Evolutionary conservation across 2,888 invertebrate genomes (phyloP).

Genomic region (Thymelicus acteon): DNA sequence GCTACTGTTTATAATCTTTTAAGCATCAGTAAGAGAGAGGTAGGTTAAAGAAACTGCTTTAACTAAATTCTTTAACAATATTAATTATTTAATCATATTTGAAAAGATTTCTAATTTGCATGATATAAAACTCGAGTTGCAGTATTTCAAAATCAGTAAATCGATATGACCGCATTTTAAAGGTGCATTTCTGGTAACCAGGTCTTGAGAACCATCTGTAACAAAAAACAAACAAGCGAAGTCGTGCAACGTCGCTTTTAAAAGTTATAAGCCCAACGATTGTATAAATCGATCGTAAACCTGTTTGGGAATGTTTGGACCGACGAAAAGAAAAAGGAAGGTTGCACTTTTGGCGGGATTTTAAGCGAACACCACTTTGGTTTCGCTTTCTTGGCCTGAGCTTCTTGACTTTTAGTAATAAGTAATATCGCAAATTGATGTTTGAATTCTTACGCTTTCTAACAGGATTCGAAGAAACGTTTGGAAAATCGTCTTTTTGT

Average conservation of each 20-base stretch:
- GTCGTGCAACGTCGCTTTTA: constrained; percentile 11
- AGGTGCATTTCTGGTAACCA: neutral
- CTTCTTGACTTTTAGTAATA: neutral
- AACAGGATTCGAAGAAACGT: neutral
- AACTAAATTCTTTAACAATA: too few relatives aligned
- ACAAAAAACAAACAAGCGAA: constrained; percentile 16
- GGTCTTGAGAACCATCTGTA: constrained; percentile 15
- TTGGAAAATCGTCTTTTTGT: neutral
- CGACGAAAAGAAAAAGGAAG: constrained; percentile 20
- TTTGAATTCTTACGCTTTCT: too few relatives aligned
- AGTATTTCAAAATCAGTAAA: neutral
- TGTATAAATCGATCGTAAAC: constrained; percentile 31
- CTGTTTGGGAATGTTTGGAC: constrained; percentile 27
- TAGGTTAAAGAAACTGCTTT: too few relatives aligned
- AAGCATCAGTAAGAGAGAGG: too few relatives aligned
- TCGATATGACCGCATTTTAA: constrained; percentile 1
- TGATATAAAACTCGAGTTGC: too few relatives aligned
- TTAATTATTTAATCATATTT: too few relatives aligned
- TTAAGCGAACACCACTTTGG: constrained; percentile 20
- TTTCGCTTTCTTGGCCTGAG: constrained; percentile 19
- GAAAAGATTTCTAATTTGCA: too few relatives aligned
- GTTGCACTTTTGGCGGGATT: constrained; percentile 29
- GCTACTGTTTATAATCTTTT: too few relatives aligned
- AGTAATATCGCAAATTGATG: too few relatives aligned
- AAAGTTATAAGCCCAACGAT: constrained; percentile 8